Evolutionary conservation across 2,888 invertebrate species (phyloP), one percentile per base, ranked within the genome.

Genomic region (Drosophila pegasa): DNA sequence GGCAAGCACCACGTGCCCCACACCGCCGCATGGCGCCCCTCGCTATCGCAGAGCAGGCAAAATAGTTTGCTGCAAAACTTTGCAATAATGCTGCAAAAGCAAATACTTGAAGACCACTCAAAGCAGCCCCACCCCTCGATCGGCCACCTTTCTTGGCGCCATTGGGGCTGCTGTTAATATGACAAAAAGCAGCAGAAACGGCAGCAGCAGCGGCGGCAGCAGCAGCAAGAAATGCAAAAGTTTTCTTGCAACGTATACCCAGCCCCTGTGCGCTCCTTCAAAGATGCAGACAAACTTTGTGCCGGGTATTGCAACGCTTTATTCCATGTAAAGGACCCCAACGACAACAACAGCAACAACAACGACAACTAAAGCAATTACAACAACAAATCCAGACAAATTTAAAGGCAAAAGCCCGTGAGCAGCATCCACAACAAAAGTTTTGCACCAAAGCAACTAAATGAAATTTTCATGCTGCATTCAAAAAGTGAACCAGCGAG

Each of bases 281-380:
- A 50, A 79, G 71, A 83, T 79, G 85, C 78, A 79, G 86, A 76
- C 88, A 80, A 88, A 88, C 86, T 88, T 88, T 87, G 72, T 79
- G 76, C 64, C 70, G 66, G 56, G 79, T 70, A 81, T 75, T 83
- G 84, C 88, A 87, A 80, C 84, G 87, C 72, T 83, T 74, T 79
- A 66, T 68, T 51, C 58, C 71, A 63, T 78, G 79, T 68, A 73
- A 75, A 74, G 74, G 57, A 74, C 57, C 71, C 41, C 65, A 48
- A 16, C 50, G 56, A 51, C 37, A 66, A 31, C 37, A 57, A 20
- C 51, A 77, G 43, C 65, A 76, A 61, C 54, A 78, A 20, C 52
- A 66, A 25, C 40, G 27, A 20, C 45, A 62, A 62, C 40, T 35
- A 20, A 20, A 55, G 50, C 63, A 79, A 64, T 60, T 54, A 57